A percentile compares a stretch with the other conserved stretches of the same genome.
phyloP scores from a whole-genome alignment of 2,888 invertebrate species.

The Poecilobothrus nobilitatus region DNA sequence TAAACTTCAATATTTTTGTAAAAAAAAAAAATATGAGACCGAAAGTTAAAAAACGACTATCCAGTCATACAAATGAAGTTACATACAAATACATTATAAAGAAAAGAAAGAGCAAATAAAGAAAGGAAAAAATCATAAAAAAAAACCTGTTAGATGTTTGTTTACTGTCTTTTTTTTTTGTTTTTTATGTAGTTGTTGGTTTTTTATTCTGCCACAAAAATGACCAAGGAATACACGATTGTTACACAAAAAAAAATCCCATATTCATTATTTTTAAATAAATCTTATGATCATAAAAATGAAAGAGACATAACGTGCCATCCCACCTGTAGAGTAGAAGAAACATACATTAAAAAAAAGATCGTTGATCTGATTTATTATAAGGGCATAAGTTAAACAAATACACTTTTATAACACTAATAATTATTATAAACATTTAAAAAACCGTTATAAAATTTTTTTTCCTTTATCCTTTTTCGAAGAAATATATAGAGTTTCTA shows the following conservation, averaged over 20 bases:
- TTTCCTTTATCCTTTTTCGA: too few species aligned
- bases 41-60: background rate
- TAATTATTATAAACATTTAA: too few species aligned
- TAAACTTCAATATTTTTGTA: background rate
- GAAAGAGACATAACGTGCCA: constrained; percentile 4
- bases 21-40: background rate
- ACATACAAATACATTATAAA: background rate
- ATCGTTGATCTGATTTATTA: too few species aligned
- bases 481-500: too few species aligned
- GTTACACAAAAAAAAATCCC: background rate
- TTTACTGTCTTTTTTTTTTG: background rate
- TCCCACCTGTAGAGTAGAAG: background rate
- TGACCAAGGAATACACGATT: background rate
- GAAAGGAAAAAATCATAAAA: background rate
- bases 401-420: too few species aligned
- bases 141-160: constrained; percentile 1
- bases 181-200: background rate
- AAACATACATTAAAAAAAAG: background rate
- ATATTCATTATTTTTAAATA: constrained; percentile 4
- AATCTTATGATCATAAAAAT: background rate
- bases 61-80: background rate
- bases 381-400: too few species aligned
- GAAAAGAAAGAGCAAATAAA: too few species aligned
- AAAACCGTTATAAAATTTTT: too few species aligned
- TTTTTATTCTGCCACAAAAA: background rate